These are phyloP conservation scores for Sphaeramia orbicularis DNA, from an alignment of 2,797 vertebrate genomes.

Conservation along the genomic window DNA sequence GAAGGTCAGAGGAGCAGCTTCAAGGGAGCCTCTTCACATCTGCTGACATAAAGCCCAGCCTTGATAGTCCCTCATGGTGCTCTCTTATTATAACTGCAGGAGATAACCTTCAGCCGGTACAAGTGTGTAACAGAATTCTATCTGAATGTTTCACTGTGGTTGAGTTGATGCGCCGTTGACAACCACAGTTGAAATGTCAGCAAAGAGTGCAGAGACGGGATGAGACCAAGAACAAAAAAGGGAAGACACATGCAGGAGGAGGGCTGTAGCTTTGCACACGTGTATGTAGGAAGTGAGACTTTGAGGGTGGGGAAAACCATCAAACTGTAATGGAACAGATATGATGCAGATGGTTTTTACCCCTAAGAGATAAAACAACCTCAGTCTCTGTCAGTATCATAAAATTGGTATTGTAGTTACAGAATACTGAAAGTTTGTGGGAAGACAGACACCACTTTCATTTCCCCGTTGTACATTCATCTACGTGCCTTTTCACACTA, in stretches of 20 bases:
- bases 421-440: neutral
- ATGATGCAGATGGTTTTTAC: neutral
- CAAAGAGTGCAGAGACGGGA: constrained; percentile 8
- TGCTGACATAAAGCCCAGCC: constrained; percentile 24
- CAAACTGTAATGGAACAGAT: neutral
- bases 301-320: constrained; percentile 29
- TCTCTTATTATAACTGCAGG: neutral
- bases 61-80: constrained; percentile 22
- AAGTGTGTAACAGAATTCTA: neutral
- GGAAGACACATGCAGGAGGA: constrained; percentile 49
- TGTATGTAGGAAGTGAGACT: constrained; percentile 36
- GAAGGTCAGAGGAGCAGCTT: constrained; percentile 26
- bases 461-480: neutral
- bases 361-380: neutral
- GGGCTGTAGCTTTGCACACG: constrained; percentile 39
- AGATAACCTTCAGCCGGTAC: neutral
- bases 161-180: constrained; percentile 21
- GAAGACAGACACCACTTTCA: neutral
- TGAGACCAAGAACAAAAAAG: constrained; percentile 39
- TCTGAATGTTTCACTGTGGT: neutral
- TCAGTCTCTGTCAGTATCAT: neutral
- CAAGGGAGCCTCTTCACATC: constrained; percentile 41
- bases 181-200: constrained; percentile 47
- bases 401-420: fast-evolving
- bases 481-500: neutral